Percentiles rank a stretch among this genome's conserved stretches.
These are phyloP conservation scores for Pediacus dermestoides DNA, from an alignment of 2,888 invertebrate genomes.

Conservation along the genomic window DNA sequence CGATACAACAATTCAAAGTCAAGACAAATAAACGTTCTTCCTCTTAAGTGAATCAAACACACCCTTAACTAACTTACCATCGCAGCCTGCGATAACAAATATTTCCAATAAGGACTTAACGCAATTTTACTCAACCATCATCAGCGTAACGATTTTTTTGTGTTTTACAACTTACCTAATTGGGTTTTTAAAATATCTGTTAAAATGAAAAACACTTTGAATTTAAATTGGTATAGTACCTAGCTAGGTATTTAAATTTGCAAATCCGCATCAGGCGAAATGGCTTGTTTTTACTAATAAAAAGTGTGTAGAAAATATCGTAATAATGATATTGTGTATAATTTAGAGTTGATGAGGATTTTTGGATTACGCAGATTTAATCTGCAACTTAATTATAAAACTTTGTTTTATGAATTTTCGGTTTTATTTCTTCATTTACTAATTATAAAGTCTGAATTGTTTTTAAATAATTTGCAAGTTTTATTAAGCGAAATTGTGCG, in stretches of 20 bases:
- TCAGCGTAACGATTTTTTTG: too few relatives aligned
- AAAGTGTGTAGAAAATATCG: too few relatives aligned
- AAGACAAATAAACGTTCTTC: slow-evolving; percentile 28
- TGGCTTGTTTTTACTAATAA: slow-evolving; percentile 17
- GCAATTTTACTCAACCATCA: too few relatives aligned
- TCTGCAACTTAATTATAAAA: slow-evolving; percentile 43
- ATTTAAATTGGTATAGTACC: slow-evolving; percentile 11
- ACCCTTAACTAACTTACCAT: slow-evolving; percentile 29
- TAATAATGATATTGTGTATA: slow-evolving; percentile 41
- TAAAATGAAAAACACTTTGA: slow-evolving; percentile 5
- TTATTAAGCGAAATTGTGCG: too few relatives aligned
- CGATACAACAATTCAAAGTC: slow-evolving; percentile 26
- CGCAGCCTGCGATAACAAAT: slow-evolving; percentile 38
- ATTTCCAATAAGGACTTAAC: slow-evolving; percentile 37
- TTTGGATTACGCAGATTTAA: slow-evolving; percentile 45
- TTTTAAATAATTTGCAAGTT: slow-evolving; percentile 42
- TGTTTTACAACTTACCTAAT: too few relatives aligned
- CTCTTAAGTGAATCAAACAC: slow-evolving; percentile 30
- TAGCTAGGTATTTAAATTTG: too few relatives aligned
- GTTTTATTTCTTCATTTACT: slow-evolving; percentile 40
- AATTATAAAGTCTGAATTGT: slow-evolving; percentile 40
- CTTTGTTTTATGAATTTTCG: slow-evolving; percentile 40
- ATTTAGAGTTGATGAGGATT: slow-evolving; percentile 44
- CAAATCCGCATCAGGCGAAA: slow-evolving; percentile 5
- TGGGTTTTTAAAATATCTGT: too few relatives aligned